Evolutionary conservation across 2,888 invertebrate genomes (phyloP), one percentile per base, ranked within the genome.

Genomic region (Caenorhabditis sp.): DNA sequence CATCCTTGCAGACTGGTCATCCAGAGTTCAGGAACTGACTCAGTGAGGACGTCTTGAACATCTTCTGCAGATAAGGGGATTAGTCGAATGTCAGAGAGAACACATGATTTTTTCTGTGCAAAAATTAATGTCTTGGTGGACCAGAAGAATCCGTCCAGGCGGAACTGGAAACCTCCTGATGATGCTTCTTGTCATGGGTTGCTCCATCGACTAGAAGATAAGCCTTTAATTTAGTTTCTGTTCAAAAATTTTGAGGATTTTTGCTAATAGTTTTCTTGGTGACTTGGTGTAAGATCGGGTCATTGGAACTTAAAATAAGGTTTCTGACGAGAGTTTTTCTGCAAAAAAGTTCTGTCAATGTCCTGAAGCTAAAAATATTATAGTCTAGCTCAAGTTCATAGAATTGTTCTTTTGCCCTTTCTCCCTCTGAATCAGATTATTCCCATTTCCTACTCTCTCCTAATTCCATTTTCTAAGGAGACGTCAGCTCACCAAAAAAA

Each of bases 11-110:
- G 8, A 12, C 10, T 47, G 19, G 47, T 47, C 47, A 19, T 47
- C 47, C 47, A 47, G 10, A 19, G 47, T 47, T 47, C 47, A 47
- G 47, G 47, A 47, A 47, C 47, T 47, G 47, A 47, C 19, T 47
- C 47, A 47, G 7, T 8, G 47, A 47, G 12, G 12, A 38, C 38
- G 38, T 47, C 47, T 47, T 19, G 38, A 38, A 38, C 38, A 38
- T 47, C 47, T 47, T 47, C 19, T 47, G 47, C 47, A 47, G 38
- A 38, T 38, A 38, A 47, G 10, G 10, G 47, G 19, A 47, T 47
- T 47, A 47, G 19, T 8, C 2, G 19, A 54, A 54, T 26, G 26
- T 26, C 14, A 7, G n/a, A 24, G 51, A 54, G 54, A 54, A 54
- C 54, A 26, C 26, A 54, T 54, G 54, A 54, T 10, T 5, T 12